Percentiles rank a stretch among this genome's conserved stretches.
Conservation (phyloP, 37 sponge, comb jelly and placozoan genomes). For the Amphimedon queenslandica region DNA sequence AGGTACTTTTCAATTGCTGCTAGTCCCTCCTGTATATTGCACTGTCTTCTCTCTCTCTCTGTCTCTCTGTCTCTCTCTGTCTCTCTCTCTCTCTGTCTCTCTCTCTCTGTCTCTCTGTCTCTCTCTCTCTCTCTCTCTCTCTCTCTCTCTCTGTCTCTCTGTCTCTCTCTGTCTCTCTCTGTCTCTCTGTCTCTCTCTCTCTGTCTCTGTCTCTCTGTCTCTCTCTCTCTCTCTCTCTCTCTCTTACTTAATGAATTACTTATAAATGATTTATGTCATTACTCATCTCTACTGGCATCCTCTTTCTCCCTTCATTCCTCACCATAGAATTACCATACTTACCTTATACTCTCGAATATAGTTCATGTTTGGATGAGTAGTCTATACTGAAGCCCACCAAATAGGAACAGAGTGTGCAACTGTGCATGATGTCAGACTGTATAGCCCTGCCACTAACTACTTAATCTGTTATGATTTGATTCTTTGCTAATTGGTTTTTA, state of each 20-base stretch:
- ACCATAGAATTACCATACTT: background rate
- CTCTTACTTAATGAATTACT: too few species aligned
- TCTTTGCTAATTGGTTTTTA: too few species aligned
- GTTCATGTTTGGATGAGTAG: slow-evolving; percentile 13
- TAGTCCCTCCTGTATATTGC: background rate
- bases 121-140: slow-evolving; percentile 17
- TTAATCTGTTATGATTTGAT: too few species aligned
- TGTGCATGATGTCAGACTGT: too few species aligned
- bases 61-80: slow-evolving; percentile 2
- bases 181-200: background rate
- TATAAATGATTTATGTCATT: too few species aligned
- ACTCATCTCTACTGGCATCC: too few species aligned
- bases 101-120: slow-evolving; percentile 11
- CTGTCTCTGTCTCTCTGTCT: too few species aligned
- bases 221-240: too few species aligned
- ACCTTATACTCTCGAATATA: background rate
- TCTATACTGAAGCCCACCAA: too few species aligned
- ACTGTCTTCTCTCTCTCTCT: background rate
- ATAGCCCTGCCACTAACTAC: too few species aligned
- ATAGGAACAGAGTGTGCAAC: too few species aligned
- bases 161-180: slow-evolving; percentile 10
- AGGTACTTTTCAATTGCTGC: background rate
- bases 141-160: slow-evolving; percentile 1
- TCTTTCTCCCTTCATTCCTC: background rate
- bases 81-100: slow-evolving; percentile 5